Percentiles rank a stretch among this genome's conserved stretches.
phyloP scores from a whole-genome alignment of 2,113 vertebrate species.

The Pampusana beccarii region DNA sequence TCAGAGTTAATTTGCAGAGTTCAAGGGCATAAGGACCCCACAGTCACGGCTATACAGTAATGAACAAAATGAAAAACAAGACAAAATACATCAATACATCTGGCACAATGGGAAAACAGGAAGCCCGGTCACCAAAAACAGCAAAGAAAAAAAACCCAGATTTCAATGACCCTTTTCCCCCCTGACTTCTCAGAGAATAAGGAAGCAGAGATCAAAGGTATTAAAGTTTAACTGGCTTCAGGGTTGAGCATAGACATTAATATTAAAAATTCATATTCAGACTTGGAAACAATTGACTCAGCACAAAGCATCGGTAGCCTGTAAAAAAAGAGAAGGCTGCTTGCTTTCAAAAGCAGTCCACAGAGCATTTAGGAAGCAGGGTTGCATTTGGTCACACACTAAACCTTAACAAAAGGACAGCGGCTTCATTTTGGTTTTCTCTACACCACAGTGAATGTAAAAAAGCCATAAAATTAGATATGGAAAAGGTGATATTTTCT shows the following conservation, averaged over 20 bases:
- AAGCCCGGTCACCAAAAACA: constrained; percentile 4
- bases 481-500: not conserved
- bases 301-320: not conserved
- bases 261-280: not conserved
- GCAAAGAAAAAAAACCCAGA: not conserved
- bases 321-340: not conserved
- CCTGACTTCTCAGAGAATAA: not conserved
- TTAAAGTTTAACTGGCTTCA: not conserved
- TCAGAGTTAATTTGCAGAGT: not conserved
- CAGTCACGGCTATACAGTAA: rapidly evolving
- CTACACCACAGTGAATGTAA: not conserved
- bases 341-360: not conserved
- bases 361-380: rapidly evolving
- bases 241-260: not conserved
- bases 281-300: not conserved
- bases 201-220: not conserved
- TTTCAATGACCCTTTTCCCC: not conserved
- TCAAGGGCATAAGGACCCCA: not conserved
- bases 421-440: not conserved
- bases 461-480: not conserved
- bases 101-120: not conserved
- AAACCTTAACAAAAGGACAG: not conserved
- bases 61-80: not conserved
- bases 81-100: not conserved
- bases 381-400: not conserved